phyloP scores from a whole-genome alignment of 2,797 vertebrate genomes.

The Anniella stebbinsi region DNA sequence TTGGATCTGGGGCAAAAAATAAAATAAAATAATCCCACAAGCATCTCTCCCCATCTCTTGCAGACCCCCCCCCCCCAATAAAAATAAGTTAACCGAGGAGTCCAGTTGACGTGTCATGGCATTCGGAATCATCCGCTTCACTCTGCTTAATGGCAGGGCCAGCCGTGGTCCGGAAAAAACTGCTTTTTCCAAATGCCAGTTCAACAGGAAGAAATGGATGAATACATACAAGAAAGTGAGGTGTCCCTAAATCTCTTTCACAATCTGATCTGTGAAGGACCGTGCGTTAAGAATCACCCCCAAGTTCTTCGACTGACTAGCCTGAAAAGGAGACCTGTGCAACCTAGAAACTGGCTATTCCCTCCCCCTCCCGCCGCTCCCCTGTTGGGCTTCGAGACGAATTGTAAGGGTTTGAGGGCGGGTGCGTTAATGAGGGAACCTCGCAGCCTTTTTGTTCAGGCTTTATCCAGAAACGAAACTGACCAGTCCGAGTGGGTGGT shows the following conservation, averaged over 20 bases:
- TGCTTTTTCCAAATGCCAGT: not conserved
- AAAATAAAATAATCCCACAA: too few species aligned
- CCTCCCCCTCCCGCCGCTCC: fast-evolving
- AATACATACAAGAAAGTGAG: not conserved
- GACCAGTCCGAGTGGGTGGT: not conserved
- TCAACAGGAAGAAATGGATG: too few species aligned
- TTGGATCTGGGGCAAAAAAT: too few species aligned
- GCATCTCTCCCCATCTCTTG: too few species aligned
- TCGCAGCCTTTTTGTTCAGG: not conserved
- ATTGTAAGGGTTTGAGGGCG: not conserved
- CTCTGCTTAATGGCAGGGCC: too few species aligned
- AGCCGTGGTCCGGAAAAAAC: not conserved
- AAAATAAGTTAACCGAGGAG: too few species aligned
- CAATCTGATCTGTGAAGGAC: not conserved
- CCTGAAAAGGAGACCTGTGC: not conserved
- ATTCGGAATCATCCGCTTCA: too few species aligned
- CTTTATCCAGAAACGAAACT: not conserved
- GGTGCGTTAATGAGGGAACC: fast-evolving
- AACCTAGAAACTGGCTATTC: not conserved
- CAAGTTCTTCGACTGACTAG: too few species aligned
- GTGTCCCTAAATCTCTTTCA: too few species aligned
- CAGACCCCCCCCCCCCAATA: too few species aligned
- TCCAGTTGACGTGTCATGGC: too few species aligned
- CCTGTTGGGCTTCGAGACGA: not conserved
- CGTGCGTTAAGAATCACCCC: not conserved